phyloP scores from a whole-genome alignment of 2,113 vertebrate species.

The Lutjanus erythropterus region DNA sequence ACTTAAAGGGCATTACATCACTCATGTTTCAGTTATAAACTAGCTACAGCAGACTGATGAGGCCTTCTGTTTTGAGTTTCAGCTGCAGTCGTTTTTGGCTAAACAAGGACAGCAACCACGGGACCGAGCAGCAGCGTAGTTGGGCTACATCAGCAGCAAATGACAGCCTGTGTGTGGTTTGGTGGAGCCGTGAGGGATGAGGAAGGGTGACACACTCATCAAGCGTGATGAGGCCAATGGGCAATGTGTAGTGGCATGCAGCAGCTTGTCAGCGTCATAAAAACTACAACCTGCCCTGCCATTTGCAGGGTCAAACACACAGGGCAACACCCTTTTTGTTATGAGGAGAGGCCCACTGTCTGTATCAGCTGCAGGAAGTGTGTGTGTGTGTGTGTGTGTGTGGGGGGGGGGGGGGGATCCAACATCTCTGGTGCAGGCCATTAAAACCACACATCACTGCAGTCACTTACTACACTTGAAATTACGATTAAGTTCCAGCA shows the following conservation, averaged over 20 bases:
- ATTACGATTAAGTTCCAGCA: background rate
- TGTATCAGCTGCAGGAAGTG: constrained; percentile 6
- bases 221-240: constrained; percentile 52
- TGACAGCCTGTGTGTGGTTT: constrained; percentile 23
- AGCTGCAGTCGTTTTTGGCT: constrained; percentile 49
- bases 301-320: constrained; percentile 61
- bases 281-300: constrained; percentile 44
- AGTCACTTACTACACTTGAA: background rate
- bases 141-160: constrained; percentile 18
- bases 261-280: constrained; percentile 58
- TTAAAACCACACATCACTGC: background rate
- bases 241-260: constrained; percentile 49
- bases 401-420: too few species aligned
- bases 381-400: background rate
- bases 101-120: constrained; percentile 52
- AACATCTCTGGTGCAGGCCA: background rate
- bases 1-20: constrained; percentile 8
- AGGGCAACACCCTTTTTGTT: constrained; percentile 46
- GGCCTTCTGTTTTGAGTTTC: constrained; percentile 48
- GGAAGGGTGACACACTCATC: constrained; percentile 44
- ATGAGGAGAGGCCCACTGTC: background rate
- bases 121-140: constrained; percentile 15
- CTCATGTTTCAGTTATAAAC: constrained; percentile 53
- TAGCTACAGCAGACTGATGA: background rate
- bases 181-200: constrained; percentile 33